phyloP scores from a whole-genome alignment of 1,140 invertebrate genomes.

The Pseudobourletiella spinata region DNA sequence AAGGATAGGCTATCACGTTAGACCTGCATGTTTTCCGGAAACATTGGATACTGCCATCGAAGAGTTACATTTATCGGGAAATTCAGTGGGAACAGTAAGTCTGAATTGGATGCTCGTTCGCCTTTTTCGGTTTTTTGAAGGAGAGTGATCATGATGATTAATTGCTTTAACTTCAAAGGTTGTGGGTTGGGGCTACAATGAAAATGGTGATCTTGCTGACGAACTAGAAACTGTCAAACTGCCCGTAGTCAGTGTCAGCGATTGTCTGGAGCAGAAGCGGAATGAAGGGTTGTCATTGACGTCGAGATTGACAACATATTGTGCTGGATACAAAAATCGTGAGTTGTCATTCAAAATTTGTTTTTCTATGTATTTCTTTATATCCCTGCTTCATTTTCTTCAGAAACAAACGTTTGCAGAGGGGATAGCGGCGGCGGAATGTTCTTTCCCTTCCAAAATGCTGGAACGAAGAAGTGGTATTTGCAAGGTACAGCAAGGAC shows the following conservation, averaged over 20 bases:
- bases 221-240: conserved; percentile 20
- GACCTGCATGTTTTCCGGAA: conserved; percentile 34
- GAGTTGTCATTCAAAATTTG: neutral
- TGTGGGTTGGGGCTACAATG: conserved; percentile 26
- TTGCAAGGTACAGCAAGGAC: conserved; percentile 33
- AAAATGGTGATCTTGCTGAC: conserved; percentile 16
- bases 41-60: conserved; percentile 24
- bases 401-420: conserved; percentile 25
- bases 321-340: conserved; percentile 31
- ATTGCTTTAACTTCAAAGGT: too few species aligned
- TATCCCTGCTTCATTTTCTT: too few species aligned
- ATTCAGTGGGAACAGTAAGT: conserved; percentile 28
- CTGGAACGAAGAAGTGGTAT: conserved; percentile 20
- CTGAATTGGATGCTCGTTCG: too few species aligned
- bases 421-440: conserved; percentile 33
- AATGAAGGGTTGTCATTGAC: too few species aligned
- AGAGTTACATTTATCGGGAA: conserved; percentile 23
- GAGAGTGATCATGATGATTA: too few species aligned
- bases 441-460: conserved; percentile 19
- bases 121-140: too few species aligned
- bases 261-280: too few species aligned
- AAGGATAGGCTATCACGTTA: conserved; percentile 26
- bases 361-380: neutral
- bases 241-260: conserved; percentile 15
- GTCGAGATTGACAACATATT: conserved; percentile 32